Evolutionary conservation across 2,888 invertebrate species (phyloP).

Genomic region (Chouioia cunea): DNA sequence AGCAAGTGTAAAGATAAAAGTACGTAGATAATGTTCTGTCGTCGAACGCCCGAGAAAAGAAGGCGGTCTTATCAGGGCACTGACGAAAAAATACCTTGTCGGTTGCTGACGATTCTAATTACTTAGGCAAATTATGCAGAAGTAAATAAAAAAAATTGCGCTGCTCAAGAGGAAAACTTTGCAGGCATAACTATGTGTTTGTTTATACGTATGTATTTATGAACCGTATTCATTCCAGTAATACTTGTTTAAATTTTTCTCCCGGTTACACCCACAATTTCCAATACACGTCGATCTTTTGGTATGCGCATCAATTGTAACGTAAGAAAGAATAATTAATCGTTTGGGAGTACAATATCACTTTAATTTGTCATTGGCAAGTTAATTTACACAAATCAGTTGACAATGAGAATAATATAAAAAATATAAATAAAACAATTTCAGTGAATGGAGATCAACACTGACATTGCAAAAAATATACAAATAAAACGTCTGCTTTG

Average conservation of each 20-base stretch:
- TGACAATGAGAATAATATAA: slow-evolving; percentile 25
- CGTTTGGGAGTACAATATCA: slow-evolving; percentile 22
- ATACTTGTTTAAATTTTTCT: too few species aligned
- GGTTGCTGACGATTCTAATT: slow-evolving; percentile 26
- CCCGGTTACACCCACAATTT: too few species aligned
- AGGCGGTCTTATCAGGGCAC: slow-evolving; percentile 35
- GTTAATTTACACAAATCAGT: slow-evolving; percentile 42
- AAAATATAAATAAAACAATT: slow-evolving; percentile 44
- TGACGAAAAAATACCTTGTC: slow-evolving; percentile 30
- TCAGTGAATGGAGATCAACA: slow-evolving; percentile 34
- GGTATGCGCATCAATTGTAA: too few species aligned
- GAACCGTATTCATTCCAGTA: too few species aligned
- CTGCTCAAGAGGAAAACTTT: too few species aligned
- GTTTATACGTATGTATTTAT: too few species aligned
- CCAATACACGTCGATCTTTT: too few species aligned
- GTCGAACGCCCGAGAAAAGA: slow-evolving; percentile 16
- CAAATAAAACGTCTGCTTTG: slow-evolving; percentile 32
- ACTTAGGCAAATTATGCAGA: slow-evolving; percentile 24
- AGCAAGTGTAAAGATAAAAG: slow-evolving; percentile 46
- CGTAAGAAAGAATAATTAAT: too few species aligned
- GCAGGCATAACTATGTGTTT: too few species aligned
- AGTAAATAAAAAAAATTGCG: slow-evolving; percentile 26
- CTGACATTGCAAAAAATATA: slow-evolving; percentile 24
- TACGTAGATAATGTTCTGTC: slow-evolving; percentile 2
- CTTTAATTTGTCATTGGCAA: slow-evolving; percentile 39